Percentiles rank a stretch among this genome's conserved stretches.
phyloP scores from a whole-genome alignment of 2,888 invertebrate species.

The Eupeodes latifasciatus region DNA sequence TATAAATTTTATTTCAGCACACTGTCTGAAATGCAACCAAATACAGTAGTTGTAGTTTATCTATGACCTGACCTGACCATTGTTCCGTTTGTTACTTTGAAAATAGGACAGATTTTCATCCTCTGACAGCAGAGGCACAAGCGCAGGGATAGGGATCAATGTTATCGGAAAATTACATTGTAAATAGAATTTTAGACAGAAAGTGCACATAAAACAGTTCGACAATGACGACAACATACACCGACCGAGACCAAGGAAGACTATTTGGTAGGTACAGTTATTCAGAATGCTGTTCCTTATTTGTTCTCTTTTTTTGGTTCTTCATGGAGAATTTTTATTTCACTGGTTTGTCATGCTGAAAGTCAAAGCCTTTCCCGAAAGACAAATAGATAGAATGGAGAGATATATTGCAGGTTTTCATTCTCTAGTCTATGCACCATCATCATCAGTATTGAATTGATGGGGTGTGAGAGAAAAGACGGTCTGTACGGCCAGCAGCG shows the following conservation, averaged over 20 bases:
- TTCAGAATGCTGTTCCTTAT: not conserved
- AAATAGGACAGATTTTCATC: constrained; percentile 31
- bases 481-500: not conserved
- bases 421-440: constrained; percentile 32
- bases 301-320: not conserved
- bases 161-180: constrained; percentile 60
- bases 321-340: constrained; percentile 52
- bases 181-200: constrained; percentile 51
- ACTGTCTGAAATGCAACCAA: constrained; percentile 10
- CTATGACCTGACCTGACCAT: not conserved
- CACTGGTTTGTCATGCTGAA: constrained; percentile 59
- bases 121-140: not conserved
- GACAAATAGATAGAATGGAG: constrained; percentile 56
- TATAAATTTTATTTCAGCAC: constrained; percentile 40
- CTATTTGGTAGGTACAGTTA: too few relatives aligned
- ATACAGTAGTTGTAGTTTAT: constrained; percentile 2
- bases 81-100: not conserved
- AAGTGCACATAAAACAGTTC: constrained; percentile 48
- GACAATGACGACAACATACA: not conserved
- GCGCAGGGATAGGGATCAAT: not conserved
- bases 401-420: constrained; percentile 67
- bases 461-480: constrained; percentile 28
- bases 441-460: constrained; percentile 42
- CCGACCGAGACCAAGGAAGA: too few relatives aligned
- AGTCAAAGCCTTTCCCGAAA: constrained; percentile 44